Conservation (phyloP, 2,113 vertebrate genomes). For the Myrmecophaga tridactyla region DNA sequence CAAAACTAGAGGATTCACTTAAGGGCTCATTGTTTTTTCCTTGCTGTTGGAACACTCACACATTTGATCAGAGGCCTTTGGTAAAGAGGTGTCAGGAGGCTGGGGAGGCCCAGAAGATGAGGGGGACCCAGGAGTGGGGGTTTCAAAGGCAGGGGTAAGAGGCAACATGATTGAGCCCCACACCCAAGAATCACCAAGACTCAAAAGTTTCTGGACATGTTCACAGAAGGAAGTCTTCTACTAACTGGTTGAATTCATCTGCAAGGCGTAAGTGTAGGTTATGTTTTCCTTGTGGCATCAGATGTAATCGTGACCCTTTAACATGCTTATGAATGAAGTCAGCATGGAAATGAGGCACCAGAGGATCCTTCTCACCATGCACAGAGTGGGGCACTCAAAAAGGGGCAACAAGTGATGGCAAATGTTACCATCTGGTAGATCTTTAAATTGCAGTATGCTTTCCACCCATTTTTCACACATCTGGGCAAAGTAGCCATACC, state of each 20-base stretch:
- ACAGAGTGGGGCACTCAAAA: conserved; percentile 91
- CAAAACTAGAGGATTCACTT: not conserved
- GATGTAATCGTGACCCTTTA: conserved; percentile 88
- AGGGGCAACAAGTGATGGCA: conserved; percentile 88
- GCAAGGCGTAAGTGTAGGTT: conserved; percentile 91
- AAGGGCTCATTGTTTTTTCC: not conserved
- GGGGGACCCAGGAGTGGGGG: no score
- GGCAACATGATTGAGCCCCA: not conserved
- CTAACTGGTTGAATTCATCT: conserved; percentile 91
- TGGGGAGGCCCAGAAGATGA: not conserved
- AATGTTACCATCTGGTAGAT: conserved; percentile 88
- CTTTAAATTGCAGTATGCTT: conserved; percentile 83
- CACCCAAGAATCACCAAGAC: fast-evolving
- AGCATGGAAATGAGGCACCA: conserved; percentile 89
- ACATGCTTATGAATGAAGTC: conserved; percentile 89
- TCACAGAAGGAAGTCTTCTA: conserved; percentile 87
- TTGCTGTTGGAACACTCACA: not conserved
- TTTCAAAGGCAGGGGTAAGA: not conserved
- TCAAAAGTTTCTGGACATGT: fast-evolving
- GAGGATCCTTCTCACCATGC: conserved; percentile 91
- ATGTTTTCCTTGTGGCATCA: conserved; percentile 93
- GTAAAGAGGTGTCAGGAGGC: not conserved
- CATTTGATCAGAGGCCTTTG: not conserved
- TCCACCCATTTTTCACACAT: conserved; percentile 92
- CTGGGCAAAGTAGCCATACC: conserved; percentile 85